Conservation (phyloP, 2,797 vertebrate species). For the Muscicapa striata region DNA sequence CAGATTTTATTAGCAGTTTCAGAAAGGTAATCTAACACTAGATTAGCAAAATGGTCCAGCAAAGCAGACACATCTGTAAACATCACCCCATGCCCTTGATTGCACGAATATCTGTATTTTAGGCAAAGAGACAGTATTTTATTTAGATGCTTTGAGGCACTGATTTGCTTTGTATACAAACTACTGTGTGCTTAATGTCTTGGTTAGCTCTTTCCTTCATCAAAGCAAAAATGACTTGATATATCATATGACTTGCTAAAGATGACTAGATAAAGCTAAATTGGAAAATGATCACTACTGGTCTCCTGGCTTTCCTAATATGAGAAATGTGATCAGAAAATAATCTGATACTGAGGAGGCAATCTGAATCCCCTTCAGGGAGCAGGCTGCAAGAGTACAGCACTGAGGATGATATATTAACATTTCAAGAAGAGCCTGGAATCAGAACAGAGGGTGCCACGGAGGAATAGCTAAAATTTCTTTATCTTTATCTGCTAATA, state of each 20-base stretch:
- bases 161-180: conserved; percentile 36
- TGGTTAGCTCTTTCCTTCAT: conserved; percentile 26
- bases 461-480: conserved; percentile 51
- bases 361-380: conserved; percentile 45
- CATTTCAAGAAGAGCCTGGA: conserved; percentile 63
- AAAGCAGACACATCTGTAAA: conserved; percentile 12
- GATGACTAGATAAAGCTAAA: conserved; percentile 63
- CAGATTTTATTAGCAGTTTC: conserved; percentile 40
- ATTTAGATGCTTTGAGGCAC: not conserved
- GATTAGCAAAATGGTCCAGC: conserved; percentile 44
- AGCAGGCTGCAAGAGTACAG: conserved; percentile 15
- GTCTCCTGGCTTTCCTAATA: conserved; percentile 38
- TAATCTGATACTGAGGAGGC: conserved; percentile 50
- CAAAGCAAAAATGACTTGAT: conserved; percentile 15
- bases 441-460: conserved; percentile 24
- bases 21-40: conserved; percentile 39
- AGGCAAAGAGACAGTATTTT: conserved; percentile 4
- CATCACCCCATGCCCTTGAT: not conserved
- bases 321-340: conserved; percentile 64
- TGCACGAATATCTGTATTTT: not conserved
- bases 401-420: conserved; percentile 52
- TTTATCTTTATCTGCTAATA: conserved; percentile 53
- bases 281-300: conserved; percentile 38
- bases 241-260: conserved; percentile 44
- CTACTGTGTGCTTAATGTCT: conserved; percentile 21